These are phyloP conservation scores for Phallusia fumigata DNA, from an alignment of 23 tunicate species.

Conservation along the genomic window DNA sequence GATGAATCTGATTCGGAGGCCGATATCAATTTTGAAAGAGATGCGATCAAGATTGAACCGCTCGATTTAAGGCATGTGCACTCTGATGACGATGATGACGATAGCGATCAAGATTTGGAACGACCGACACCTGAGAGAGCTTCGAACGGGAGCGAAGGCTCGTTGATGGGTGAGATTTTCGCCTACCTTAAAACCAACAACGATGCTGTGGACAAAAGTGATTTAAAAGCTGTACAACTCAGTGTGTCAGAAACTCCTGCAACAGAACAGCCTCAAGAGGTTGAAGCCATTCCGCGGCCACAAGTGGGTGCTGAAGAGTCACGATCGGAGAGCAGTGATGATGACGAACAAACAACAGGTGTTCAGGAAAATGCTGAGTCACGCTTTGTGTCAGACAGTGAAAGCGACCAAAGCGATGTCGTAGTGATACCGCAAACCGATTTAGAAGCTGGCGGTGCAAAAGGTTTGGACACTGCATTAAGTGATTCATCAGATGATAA, in stretches of 20 bases:
- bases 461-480: too few species aligned
- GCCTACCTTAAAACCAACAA: not conserved
- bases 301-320: slow-evolving; percentile 1
- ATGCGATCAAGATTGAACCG: not conserved
- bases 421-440: not conserved
- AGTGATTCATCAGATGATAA: too few species aligned
- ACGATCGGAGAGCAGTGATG: not conserved
- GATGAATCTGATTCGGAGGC: not conserved
- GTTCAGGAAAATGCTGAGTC: not conserved
- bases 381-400: not conserved
- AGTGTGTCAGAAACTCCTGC: not conserved
- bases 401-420: not conserved
- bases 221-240: not conserved
- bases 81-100: not conserved
- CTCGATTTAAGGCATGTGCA: not conserved
- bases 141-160: not conserved
- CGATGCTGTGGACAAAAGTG: not conserved
- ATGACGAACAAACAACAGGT: not conserved
- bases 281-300: not conserved
- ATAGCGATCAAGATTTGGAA: not conserved
- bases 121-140: not conserved
- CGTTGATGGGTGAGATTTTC: not conserved
- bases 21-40: not conserved
- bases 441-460: too few species aligned
- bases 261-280: not conserved